Evolutionary conservation across 2,888 invertebrate genomes (phyloP).

Genomic region (Conchocele bisecta): DNA sequence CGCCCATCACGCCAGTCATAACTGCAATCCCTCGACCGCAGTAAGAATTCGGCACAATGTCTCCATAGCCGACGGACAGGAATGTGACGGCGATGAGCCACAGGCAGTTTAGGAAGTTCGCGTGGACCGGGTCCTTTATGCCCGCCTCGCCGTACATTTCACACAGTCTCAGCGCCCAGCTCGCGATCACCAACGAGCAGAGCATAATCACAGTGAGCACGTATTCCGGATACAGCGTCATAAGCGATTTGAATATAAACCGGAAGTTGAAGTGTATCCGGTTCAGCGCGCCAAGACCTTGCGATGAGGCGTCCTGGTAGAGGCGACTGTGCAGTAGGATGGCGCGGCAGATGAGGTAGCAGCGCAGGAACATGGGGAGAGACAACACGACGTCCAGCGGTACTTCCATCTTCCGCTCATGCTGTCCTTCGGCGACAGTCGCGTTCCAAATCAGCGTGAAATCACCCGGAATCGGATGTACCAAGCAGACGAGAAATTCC

Average conservation of each 20-base stretch:
- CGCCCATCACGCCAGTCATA: slow-evolving; percentile 81
- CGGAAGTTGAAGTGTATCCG: slow-evolving; percentile 97
- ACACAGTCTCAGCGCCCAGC: slow-evolving; percentile 81
- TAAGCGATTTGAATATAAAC: slow-evolving; percentile 82
- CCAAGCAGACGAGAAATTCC: slow-evolving; percentile 85
- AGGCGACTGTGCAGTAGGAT: slow-evolving; percentile 81
- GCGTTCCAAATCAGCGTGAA: slow-evolving; percentile 71
- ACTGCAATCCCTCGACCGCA: slow-evolving; percentile 82
- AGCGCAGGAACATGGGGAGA: slow-evolving; percentile 80
- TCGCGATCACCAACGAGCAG: slow-evolving; percentile 75
- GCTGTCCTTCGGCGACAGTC: slow-evolving; percentile 63
- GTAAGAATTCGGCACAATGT: slow-evolving; percentile 81
- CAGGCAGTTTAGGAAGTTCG: slow-evolving; percentile 80
- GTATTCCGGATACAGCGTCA: slow-evolving; percentile 81
- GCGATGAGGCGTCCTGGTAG: slow-evolving; percentile 81
- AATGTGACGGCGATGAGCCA: slow-evolving; percentile 82
- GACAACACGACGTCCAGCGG: slow-evolving; percentile 80
- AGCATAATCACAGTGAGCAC: slow-evolving; percentile 78
- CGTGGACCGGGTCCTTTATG: slow-evolving; percentile 65
- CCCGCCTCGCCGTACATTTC: slow-evolving; percentile 76
- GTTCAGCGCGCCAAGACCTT: slow-evolving; percentile 88
- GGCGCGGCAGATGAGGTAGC: slow-evolving; percentile 78
- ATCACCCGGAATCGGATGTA: slow-evolving; percentile 81
- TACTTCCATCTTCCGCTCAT: slow-evolving; percentile 53
- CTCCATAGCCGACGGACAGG: slow-evolving; percentile 82